Evolutionary conservation across 2,797 vertebrate species (phyloP), one percentile per base, ranked within the genome.

Genomic region (Vipera latastei): DNA sequence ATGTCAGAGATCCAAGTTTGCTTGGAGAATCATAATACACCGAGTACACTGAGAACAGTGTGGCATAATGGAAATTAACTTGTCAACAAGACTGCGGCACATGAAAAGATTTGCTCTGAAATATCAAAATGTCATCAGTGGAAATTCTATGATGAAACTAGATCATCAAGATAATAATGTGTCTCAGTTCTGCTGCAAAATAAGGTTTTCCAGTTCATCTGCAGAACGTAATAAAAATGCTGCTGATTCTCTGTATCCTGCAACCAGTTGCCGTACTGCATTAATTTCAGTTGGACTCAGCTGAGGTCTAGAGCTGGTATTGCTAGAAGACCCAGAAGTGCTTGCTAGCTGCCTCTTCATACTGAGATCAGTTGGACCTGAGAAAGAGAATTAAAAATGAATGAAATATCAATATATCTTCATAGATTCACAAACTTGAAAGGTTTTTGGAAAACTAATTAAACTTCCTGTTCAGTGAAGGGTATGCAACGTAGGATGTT

Each of bases 171-270:
- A 95, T 95, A 95, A 88, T 97, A 95, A 86, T 94, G 13, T 94
- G 96, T 96, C 96, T 98, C 98, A 98, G 98, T 98, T 98, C 97
- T 98, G 98, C 97, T 98, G 98, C 96, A 98, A 97, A 97, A 98
- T 98, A 91, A 98, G 98, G 97, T 98, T 98, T 97, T 98, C 98
- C 96, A 98, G 98, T 97, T 98, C 98, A 93, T 98, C 98, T 93
- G 98, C 98, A 51, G 98, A 98, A 94, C 98, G 98, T 93, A 98
- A 89, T 94, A 98, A 95, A 96, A 98, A 98, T 0, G 98, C 98
- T 4, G 98, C 98, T 0, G 98, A 98, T 96, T 98, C 98, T 92
- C 98, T 97, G 65, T 98, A 98, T 89, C 98, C 98, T 6, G 98
- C 98, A 83, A 98, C 98, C 0, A 98, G 98, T 96, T 98, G 98